Evolutionary conservation across 2,113 vertebrate genomes (phyloP), one percentile per base, ranked within the genome.

Genomic region (Cisticola juncidis): DNA sequence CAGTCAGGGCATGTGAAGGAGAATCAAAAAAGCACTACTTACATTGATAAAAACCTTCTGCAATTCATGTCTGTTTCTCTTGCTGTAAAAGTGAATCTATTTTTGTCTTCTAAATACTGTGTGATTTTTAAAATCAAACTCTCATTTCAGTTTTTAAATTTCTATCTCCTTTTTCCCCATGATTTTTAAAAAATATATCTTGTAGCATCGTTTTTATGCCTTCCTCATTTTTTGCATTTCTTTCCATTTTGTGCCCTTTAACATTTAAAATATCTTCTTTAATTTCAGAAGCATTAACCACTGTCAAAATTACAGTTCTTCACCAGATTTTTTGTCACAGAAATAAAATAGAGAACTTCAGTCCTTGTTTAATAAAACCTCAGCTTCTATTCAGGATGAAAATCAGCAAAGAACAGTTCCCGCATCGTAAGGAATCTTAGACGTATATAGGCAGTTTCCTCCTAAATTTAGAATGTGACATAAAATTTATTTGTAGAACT

Each of bases 21-120:
- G 81, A 95, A 81, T 79, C 53, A 86, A 76, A 91, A 90, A 92
- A 77, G 6, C 48, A 35, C 26, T 66, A 62, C 50, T 95, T 87
- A 66, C 2, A 18, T 57, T 82, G 62, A 60, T 57, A 64, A 86
- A 89, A 87, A 8, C 1, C 13, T 9, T 69, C 36, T 82, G 74
- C 45, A 87, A 95, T 81, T 87, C 35, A 61, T 36, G 40, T 48
- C 70, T 79, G 44, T 85, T 82, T 68, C 25, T 85, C 31, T 80
- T 94, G 24, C 66, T 72, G n/a, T 9, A 65, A 68, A 91, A 88
- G 50, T 50, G 36, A 31, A n/a, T 82, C 78, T 93, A 82, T 90
- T 91, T 93, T 91, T 87, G 65, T 81, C 70, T 92, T 90, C 66
- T 80, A 90, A 90, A 48, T 76, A 36, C 29, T n/a, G 9, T 68